Evolutionary conservation across 2,888 invertebrate species (phyloP), one percentile per base, ranked within the genome.

Genomic region (Shargacucullia verbasci): DNA sequence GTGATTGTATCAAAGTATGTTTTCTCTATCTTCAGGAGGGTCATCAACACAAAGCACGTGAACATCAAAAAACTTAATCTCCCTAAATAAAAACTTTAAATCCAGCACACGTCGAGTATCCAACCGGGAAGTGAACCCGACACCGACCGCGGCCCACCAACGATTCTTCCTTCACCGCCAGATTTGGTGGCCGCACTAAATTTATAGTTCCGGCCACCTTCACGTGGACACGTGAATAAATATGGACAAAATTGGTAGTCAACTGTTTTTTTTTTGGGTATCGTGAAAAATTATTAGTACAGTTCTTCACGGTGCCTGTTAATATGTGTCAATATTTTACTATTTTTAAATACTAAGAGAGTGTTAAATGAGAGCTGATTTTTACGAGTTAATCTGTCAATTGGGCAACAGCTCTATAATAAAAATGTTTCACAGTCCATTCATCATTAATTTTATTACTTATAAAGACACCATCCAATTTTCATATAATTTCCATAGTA

Each of bases 161-260:
- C 89, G 87, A 78, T 58, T 71, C 85, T 86, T 86, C 85, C 87
- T 85, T 58, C 52, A 56, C 58, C 58, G 46, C 59, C 62, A 61
- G 67, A 66, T 89, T 89, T 89, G 90, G 84, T 88, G 80, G 81
- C 81, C 82, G 67, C 80, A 75, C 78, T 69, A 76, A 80, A 86
- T 91, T 91, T 90, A 90, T 91, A 85, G 88, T 88, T 90, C 92
- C 91, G 91, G 86, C 81, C 87, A 86, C 82, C 84, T 82, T 65
- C 76, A 59, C 48, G 14, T 63, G 78, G 80, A 79, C 91, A 91
- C 77, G 86, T 91, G 90, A 75, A 72, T 80, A 89, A 90, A 91
- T 82, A 89, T 82, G 80, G 79, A 65, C 41, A 7, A 9, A 35
- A 55, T 15, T 38, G 50, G 35, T 40, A 44, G 54, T 48, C 14